A percentile compares a stretch with the other conserved stretches of the same genome.
Conservation (phyloP, 35 echinoderm and acorn worm species). For the Lytechinus variegatus region DNA sequence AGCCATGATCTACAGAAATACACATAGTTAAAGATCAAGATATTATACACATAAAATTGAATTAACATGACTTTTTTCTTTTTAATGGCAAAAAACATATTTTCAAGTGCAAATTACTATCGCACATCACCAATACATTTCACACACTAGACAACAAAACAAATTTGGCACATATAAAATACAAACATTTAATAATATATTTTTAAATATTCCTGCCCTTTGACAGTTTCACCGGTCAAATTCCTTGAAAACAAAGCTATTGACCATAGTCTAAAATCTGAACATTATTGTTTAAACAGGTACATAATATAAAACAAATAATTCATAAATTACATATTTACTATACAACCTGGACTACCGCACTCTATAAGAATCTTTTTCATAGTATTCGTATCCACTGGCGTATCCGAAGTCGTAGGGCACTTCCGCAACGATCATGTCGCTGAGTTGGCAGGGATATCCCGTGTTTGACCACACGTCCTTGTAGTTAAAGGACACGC, state of each 20-base stretch:
- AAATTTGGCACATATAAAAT: neutral
- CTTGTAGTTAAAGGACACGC: slow-evolving; percentile 75
- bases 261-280: neutral
- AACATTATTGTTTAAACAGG: neutral
- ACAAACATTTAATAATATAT: neutral
- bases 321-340: neutral
- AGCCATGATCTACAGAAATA: neutral
- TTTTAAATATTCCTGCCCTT: neutral
- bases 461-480: slow-evolving; percentile 43
- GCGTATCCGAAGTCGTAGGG: slow-evolving; percentile 55
- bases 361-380: slow-evolving; percentile 72
- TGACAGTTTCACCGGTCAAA: neutral
- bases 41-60: no score
- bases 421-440: slow-evolving; percentile 72
- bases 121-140: neutral
- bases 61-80: neutral
- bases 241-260: neutral
- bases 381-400: slow-evolving; percentile 60
- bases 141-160: neutral
- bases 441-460: slow-evolving; percentile 65
- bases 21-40: neutral
- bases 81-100: neutral
- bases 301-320: neutral
- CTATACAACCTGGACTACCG: slow-evolving; percentile 37
- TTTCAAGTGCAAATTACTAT: neutral